Base-by-base conservation (phyloP, 2,113 vertebrate species). In the Poeciliopsis prolifica region DNA sequence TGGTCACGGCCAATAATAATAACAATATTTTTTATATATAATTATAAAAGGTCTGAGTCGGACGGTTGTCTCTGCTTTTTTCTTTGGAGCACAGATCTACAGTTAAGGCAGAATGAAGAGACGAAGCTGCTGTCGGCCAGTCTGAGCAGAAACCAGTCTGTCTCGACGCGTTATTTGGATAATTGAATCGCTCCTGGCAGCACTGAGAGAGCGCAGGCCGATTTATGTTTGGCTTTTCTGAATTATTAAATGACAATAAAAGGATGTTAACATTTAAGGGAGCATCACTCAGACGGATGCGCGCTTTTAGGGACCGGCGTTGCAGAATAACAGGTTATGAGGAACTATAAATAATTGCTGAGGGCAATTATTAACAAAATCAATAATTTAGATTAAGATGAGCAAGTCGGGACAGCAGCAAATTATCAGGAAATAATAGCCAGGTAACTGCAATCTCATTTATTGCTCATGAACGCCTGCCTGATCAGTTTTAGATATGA, bases 171-270 rank as follows among this genome's bases (percentile, higher is more conserved):
- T 71, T 62, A 51, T 65, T 74, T 26, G 54, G 60, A 68, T 82
- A 84, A 93, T 81, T 86, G 62, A 89, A 88, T 88, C 74, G 83
- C 82, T 87, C 86, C 75, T 79, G 87, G 76, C 87, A 86, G 83
- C 68, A 65, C 54, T 30, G 79, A 90, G 82, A 84, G 72, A 81
- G 63, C 15, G 6, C 81, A 48, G 85, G 69, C 77, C 79, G 74
- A 86, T 91, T 89, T 70, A 79, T 78, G 75, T 86, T 82, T 65
- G 80, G 78, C 70, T 82, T 89, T 65, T 87, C 89, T 89, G 69
- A 86, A 90, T 90, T 86, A 87, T 91, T 90, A 84, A 90, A 89
- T 86, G 71, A 61, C 64, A 85, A 79, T 83, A 80, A 69, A 48
- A 77, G 77, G 81, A 81, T 74, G 75, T 81, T 79, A 84, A 88